phyloP scores from a whole-genome alignment of 1,140 invertebrate species.

The Portunus trituberculatus region DNA sequence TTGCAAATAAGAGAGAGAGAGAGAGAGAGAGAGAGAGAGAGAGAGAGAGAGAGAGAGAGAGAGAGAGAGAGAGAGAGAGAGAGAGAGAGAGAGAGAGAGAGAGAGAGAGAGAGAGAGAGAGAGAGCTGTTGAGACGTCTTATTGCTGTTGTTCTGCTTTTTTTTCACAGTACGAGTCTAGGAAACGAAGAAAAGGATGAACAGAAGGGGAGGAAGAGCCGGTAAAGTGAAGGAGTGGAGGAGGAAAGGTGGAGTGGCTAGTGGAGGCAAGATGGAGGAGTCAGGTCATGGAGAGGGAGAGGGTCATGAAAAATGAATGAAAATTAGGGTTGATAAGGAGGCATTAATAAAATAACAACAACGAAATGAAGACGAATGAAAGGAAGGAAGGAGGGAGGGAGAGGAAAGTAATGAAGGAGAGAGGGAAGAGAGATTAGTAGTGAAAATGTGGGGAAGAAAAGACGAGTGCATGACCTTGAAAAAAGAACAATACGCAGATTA shows the following conservation, averaged over 20 bases:
- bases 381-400: background rate
- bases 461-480: background rate
- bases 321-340: background rate
- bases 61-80: slow-evolving; percentile 20
- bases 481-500: background rate
- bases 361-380: background rate
- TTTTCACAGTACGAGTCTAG: too few species aligned
- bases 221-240: background rate
- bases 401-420: background rate
- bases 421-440: background rate
- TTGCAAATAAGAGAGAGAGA: background rate
- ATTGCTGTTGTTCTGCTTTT: too few species aligned
- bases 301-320: background rate
- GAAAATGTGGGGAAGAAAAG: background rate
- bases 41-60: slow-evolving; percentile 20
- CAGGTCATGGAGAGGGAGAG: background rate
- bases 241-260: background rate
- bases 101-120: slow-evolving; percentile 15
- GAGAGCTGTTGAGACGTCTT: background rate
- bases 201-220: background rate
- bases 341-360: background rate
- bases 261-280: background rate
- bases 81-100: slow-evolving; percentile 15
- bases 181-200: background rate
- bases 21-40: slow-evolving; percentile 20